Conservation (phyloP, 2,113 vertebrate genomes). For the Gymnarchus niloticus region DNA sequence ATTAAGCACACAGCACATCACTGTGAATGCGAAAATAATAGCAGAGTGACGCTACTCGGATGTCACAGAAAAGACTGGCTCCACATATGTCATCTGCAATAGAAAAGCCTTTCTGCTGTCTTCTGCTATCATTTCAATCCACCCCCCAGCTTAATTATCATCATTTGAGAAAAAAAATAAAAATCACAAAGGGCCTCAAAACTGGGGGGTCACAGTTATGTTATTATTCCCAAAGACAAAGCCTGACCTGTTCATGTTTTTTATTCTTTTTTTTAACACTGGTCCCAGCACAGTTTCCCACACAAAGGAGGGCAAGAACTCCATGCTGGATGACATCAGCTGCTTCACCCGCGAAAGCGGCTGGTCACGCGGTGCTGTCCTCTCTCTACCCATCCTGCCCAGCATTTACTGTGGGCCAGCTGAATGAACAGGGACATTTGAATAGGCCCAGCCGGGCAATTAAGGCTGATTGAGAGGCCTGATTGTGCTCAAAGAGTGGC, state of each 20-base stretch:
- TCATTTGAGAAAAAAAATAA: not conserved
- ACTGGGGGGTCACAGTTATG: constrained; percentile 28
- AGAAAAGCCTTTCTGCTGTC: constrained; percentile 68
- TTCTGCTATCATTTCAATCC: constrained; percentile 64
- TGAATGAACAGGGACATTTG: constrained; percentile 39
- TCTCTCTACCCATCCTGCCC: constrained; percentile 24
- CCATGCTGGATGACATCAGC: constrained; percentile 57
- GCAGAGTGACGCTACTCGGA: constrained; percentile 68
- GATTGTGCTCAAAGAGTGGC: constrained; percentile 32
- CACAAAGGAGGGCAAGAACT: constrained; percentile 50
- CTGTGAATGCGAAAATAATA: constrained; percentile 61
- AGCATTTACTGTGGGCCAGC: constrained; percentile 38
- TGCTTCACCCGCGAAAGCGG: constrained; percentile 53
- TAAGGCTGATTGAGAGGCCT: constrained; percentile 49
- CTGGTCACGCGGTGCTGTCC: constrained; percentile 26
- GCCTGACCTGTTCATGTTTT: constrained; percentile 56
- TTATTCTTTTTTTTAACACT: constrained; percentile 39
- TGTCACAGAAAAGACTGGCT: constrained; percentile 70
- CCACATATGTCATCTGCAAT: constrained; percentile 67
- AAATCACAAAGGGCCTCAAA: not conserved
- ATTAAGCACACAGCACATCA: constrained; percentile 50
- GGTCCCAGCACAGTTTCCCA: constrained; percentile 57
- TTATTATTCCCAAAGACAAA: constrained; percentile 55
- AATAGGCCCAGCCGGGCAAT: constrained; percentile 56
- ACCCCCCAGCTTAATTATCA: constrained; percentile 63